Conservation (phyloP, 2,797 vertebrate species). For the Tangara arthus region DNA sequence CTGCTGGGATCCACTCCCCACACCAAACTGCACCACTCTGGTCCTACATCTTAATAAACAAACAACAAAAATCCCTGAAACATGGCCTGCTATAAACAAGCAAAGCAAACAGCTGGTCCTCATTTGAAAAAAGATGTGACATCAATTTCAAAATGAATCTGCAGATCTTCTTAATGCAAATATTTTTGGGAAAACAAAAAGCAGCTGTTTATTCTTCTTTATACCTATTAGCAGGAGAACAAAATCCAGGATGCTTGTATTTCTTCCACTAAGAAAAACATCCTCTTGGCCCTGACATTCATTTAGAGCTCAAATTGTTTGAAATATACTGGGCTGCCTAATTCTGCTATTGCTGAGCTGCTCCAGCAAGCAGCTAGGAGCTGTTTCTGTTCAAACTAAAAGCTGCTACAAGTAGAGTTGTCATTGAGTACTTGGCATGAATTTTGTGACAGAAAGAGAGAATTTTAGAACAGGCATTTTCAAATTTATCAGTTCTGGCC, state of each 20-base stretch:
- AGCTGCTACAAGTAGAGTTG: neutral
- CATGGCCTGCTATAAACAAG: conserved; percentile 34
- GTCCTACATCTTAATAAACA: conserved; percentile 16
- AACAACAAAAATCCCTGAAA: conserved; percentile 9
- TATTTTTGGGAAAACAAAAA: conserved; percentile 51
- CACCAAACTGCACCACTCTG: neutral
- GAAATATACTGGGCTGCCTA: neutral
- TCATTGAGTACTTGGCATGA: neutral
- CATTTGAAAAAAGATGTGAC: conserved; percentile 43
- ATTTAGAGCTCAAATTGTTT: neutral
- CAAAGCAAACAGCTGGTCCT: conserved; percentile 61
- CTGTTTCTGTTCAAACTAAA: neutral
- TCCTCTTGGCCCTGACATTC: conserved; percentile 7
- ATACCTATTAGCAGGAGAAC: conserved; percentile 62
- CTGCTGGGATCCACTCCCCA: neutral
- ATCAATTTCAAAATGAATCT: conserved; percentile 17
- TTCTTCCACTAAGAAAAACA: conserved; percentile 46
- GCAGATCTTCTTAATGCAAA: conserved; percentile 58
- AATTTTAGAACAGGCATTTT: neutral
- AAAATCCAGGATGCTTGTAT: conserved; percentile 22
- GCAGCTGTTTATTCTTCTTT: conserved; percentile 65
- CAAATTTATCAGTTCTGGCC: neutral
- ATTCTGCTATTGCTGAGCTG: neutral
- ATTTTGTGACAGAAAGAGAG: neutral
- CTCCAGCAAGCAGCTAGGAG: neutral